Conservation (phyloP, 2,113 vertebrate species). For the Eulemur rufifrons region DNA sequence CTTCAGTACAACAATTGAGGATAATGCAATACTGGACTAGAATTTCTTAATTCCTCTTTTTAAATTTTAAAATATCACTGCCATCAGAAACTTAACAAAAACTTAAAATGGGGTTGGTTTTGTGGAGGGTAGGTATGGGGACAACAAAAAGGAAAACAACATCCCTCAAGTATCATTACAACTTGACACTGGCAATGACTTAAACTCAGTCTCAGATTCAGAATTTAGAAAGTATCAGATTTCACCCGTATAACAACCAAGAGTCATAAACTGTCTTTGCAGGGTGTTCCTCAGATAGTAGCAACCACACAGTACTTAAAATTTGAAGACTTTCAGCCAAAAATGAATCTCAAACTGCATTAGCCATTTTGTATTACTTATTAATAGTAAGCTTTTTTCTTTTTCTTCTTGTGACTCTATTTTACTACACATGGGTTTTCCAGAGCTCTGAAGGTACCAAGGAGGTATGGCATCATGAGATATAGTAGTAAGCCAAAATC, state of each 20-base stretch:
- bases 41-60: neutral
- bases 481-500: neutral
- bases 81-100: constrained; percentile 10
- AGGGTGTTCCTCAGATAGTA: neutral
- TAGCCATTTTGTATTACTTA: constrained; percentile 70
- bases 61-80: constrained; percentile 22
- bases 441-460: constrained; percentile 68
- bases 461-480: neutral
- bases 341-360: constrained; percentile 76
- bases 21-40: neutral
- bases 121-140: neutral
- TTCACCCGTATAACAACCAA: neutral
- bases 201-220: constrained; percentile 24
- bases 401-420: constrained; percentile 56
- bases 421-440: constrained; percentile 68
- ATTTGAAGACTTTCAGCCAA: constrained; percentile 31
- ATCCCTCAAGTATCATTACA: neutral
- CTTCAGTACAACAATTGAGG: neutral
- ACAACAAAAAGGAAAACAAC: constrained; percentile 43
- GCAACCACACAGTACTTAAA: neutral
- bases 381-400: constrained; percentile 56
- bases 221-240: constrained; percentile 18
- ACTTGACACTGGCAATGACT: constrained; percentile 34
- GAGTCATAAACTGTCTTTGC: constrained; percentile 21
- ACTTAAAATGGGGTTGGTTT: neutral